Evolutionary conservation across 2,797 vertebrate species (phyloP).

Genomic region (Hemibagrus guttatus): DNA sequence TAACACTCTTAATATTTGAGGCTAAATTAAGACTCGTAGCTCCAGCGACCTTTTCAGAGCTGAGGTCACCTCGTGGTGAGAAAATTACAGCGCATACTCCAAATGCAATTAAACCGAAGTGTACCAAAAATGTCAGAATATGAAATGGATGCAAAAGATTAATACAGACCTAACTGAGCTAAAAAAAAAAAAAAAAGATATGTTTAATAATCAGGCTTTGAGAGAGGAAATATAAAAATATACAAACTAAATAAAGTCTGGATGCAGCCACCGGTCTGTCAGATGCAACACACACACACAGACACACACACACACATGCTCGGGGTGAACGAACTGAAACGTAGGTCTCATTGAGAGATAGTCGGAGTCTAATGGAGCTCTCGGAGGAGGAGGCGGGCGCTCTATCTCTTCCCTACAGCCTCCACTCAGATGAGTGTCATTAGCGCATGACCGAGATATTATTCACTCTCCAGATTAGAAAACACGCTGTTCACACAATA

Average conservation of each 20-base stretch:
- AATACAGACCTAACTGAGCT: background rate
- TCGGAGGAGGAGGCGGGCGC: constrained; percentile 29
- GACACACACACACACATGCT: background rate
- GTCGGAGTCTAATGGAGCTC: constrained; percentile 24
- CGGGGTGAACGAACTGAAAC: constrained; percentile 39
- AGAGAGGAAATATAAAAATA: background rate
- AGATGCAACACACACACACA: background rate
- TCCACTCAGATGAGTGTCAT: constrained; percentile 54
- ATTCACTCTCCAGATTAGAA: constrained; percentile 50
- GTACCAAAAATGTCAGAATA: background rate
- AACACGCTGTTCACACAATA: constrained; percentile 50
- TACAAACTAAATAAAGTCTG: background rate
- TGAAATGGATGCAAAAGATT: background rate
- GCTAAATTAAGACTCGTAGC: background rate
- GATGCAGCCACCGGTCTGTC: background rate
- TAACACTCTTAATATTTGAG: background rate
- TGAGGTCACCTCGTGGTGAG: background rate
- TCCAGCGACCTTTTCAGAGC: background rate
- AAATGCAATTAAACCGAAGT: constrained; percentile 1
- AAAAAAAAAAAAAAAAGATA: background rate
- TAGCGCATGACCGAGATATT: constrained; percentile 53
- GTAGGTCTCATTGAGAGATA: constrained; percentile 47
- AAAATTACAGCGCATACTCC: background rate
- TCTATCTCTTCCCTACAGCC: constrained; percentile 58
- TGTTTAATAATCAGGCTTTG: background rate